Base-by-base conservation (phyloP, 2,797 vertebrate species). In the Triplophysa bombifrons region DNA sequence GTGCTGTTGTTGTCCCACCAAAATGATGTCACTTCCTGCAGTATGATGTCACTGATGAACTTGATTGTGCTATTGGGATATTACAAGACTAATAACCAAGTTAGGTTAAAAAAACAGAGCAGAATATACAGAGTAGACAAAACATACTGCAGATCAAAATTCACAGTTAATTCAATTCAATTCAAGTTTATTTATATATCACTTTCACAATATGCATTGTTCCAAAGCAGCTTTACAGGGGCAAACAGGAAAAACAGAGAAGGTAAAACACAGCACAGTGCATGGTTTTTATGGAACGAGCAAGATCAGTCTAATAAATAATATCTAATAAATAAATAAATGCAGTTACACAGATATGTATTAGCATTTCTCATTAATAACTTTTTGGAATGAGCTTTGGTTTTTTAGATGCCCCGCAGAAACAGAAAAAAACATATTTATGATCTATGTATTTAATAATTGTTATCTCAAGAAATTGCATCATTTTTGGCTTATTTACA, bases 401-500 rank as follows among this genome's bases (percentile, higher is more conserved):
- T 12, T 56, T 56, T 22, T 10, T 11, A 22, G 55, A 8, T 20
- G 9, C 1, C 14, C 53, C 9, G 53, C n/a, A 56, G 20, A 11
- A 12, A 22, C 10, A 22, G 10, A 10, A 48, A 3, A 25, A 48
- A 48, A 48, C 13, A 0, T 14, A 11, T 56, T 3, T 20, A 56
- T 22, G 19, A 55, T 56, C 13, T 44, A 20, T 4, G 61, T 8
- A 51, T 53, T 48, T 41, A 16, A 14, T 30, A 78, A 48, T 69
- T 17, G 63, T 8, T 12, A 16, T 63, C 19, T 20, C 4, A 34
- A 16, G 34, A 9, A 38, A 34, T 30, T 41, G n/a, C n/a, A 20
- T 17, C 4, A 66, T 41, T 22, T 4, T 11, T 70, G 51, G 58
- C 8, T 30, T 81, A 27, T 78, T 17, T 64, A 70, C 55, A 82